These are phyloP conservation scores for Pseudomyrmex gracilis DNA, from an alignment of 1,140 invertebrate species.

Conservation along the genomic window DNA sequence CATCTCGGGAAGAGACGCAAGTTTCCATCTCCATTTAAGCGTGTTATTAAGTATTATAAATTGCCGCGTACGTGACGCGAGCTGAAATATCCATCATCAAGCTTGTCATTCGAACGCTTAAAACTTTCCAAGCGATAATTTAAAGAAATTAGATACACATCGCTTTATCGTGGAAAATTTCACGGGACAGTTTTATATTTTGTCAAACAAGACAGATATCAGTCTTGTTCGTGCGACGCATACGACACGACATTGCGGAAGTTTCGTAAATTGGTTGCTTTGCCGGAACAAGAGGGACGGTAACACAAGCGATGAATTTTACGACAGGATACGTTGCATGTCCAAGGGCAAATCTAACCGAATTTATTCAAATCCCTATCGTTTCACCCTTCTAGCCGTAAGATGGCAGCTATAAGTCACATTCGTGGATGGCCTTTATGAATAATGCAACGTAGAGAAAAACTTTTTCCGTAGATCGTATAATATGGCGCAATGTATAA, in stretches of 20 bases:
- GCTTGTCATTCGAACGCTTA: background rate
- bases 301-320: constrained; percentile 64
- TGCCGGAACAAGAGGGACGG: constrained; percentile 11
- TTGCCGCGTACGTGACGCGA: background rate
- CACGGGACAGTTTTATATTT: background rate
- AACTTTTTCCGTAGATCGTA: constrained; percentile 65
- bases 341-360: constrained; percentile 64
- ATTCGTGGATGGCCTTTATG: constrained; percentile 65
- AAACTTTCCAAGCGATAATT: background rate
- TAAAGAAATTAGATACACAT: background rate
- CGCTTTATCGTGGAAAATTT: background rate
- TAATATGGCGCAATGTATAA: constrained; percentile 39
- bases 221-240: constrained; percentile 4
- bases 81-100: background rate
- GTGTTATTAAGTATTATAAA: too few relatives aligned
- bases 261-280: constrained; percentile 54
- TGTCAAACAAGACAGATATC: background rate
- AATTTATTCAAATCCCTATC: constrained; percentile 78
- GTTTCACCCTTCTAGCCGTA: constrained; percentile 63
- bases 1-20: constrained; percentile 16
- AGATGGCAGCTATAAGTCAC: constrained; percentile 73
- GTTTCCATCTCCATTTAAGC: background rate
- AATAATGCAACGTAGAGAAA: constrained; percentile 72
- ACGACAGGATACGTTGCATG: constrained; percentile 59
- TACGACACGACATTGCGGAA: constrained; percentile 18